phyloP scores from a whole-genome alignment of 35 echinoderm and acorn worm genomes.

The Anneissia japonica region DNA sequence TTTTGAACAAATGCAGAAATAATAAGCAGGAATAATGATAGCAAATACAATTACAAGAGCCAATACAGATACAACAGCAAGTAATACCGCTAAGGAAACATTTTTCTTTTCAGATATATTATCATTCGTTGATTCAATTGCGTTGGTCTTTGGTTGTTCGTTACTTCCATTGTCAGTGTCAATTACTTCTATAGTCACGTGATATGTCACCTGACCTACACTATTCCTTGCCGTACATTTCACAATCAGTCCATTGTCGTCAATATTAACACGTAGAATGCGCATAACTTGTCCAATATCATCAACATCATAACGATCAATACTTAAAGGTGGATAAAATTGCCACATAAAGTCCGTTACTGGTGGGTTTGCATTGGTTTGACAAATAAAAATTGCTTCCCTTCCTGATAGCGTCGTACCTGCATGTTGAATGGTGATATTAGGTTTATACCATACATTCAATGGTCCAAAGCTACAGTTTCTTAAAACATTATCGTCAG shows the following conservation, averaged over 20 bases:
- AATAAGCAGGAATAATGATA: neutral
- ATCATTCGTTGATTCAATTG: neutral
- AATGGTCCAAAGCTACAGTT: neutral
- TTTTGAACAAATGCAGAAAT: neutral
- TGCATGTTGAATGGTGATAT: neutral
- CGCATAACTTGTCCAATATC: neutral
- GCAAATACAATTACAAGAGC: neutral
- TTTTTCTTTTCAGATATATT: neutral
- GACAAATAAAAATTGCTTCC: neutral
- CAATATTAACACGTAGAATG: neutral
- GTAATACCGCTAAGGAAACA: neutral
- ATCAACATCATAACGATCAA: neutral
- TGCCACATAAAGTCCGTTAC: neutral
- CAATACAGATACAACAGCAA: neutral
- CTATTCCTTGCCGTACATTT: neutral
- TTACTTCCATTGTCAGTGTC: neutral
- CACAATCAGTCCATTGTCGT: neutral
- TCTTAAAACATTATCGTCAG: neutral
- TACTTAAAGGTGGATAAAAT: neutral
- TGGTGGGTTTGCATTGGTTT: neutral
- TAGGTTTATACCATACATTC: neutral
- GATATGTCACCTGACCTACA: neutral
- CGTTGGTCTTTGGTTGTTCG: neutral
- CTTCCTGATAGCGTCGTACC: neutral
- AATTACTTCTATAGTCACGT: neutral